phyloP scores from a whole-genome alignment of 1,140 invertebrate species.

The Penaeus japonicus region DNA sequence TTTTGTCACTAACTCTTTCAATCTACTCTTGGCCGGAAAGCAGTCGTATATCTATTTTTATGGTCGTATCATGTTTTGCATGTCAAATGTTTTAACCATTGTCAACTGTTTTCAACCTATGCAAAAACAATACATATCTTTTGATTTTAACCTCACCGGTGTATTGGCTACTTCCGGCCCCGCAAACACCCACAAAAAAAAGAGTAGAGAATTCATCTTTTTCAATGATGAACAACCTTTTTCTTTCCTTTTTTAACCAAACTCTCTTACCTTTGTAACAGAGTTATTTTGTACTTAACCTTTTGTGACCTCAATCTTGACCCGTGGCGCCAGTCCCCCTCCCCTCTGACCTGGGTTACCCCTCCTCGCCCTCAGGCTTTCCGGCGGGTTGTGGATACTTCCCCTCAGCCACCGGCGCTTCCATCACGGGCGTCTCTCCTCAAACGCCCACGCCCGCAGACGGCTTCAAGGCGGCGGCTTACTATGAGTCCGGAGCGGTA shows the following conservation, averaged over 20 bases:
- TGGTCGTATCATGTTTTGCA: not conserved
- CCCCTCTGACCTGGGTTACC: not conserved
- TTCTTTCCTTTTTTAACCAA: not conserved
- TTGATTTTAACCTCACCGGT: too few species aligned
- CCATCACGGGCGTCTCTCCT: slow-evolving; percentile 57
- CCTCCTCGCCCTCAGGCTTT: slow-evolving; percentile 41
- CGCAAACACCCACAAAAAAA: too few species aligned
- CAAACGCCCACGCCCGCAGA: slow-evolving; percentile 57
- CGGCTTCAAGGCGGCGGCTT: slow-evolving; percentile 57
- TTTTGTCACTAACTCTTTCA: slow-evolving; percentile 21
- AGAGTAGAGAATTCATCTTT: too few species aligned
- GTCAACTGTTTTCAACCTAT: too few species aligned
- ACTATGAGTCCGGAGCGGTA: slow-evolving; percentile 58
- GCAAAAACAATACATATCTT: too few species aligned
- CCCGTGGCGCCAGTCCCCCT: not conserved
- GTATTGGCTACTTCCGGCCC: too few species aligned
- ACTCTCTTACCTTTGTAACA: not conserved
- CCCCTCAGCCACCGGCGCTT: slow-evolving; percentile 55
- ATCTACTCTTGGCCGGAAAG: slow-evolving; percentile 10
- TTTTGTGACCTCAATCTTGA: not conserved
- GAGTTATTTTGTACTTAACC: not conserved
- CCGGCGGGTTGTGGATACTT: slow-evolving; percentile 58
- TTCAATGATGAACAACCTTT: too few species aligned
- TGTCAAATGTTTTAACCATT: not conserved
- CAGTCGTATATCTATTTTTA: not conserved